Evolutionary conservation across 2,797 vertebrate species (phyloP).

Genomic region (Antrozous pallidus): DNA sequence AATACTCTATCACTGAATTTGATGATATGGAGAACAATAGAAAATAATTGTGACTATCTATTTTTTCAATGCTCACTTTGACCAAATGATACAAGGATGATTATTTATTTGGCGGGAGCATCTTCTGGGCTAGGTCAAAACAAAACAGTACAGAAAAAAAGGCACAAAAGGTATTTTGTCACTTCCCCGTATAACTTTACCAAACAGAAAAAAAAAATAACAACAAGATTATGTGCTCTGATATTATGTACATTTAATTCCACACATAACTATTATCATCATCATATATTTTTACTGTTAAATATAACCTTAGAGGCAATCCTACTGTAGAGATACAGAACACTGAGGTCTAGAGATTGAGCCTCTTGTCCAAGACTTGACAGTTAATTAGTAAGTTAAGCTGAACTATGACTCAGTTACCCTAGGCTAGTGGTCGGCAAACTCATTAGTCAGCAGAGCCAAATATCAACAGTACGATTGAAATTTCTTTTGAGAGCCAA

Average conservation of each 20-base stretch:
- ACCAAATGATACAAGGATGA: not conserved
- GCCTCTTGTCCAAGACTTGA: not conserved
- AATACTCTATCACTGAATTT: not conserved
- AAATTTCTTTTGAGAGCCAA: too few relatives aligned
- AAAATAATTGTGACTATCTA: not conserved
- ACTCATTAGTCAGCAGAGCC: too few relatives aligned
- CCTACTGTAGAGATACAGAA: not conserved
- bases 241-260: not conserved
- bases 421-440: too few relatives aligned
- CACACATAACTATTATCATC: not conserved
- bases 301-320: not conserved
- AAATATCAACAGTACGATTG: too few relatives aligned
- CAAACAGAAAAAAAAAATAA: not conserved
- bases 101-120: not conserved
- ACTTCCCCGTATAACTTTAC: not conserved
- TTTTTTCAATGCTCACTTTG: not conserved
- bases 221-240: not conserved
- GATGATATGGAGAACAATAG: not conserved
- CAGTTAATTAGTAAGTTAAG: not conserved
- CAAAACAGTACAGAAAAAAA: not conserved
- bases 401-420: not conserved
- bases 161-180: not conserved
- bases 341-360: not conserved
- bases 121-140: not conserved
- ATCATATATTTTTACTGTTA: not conserved